phyloP scores from a whole-genome alignment of 2,797 vertebrate genomes.

The Chrosomus eos region DNA sequence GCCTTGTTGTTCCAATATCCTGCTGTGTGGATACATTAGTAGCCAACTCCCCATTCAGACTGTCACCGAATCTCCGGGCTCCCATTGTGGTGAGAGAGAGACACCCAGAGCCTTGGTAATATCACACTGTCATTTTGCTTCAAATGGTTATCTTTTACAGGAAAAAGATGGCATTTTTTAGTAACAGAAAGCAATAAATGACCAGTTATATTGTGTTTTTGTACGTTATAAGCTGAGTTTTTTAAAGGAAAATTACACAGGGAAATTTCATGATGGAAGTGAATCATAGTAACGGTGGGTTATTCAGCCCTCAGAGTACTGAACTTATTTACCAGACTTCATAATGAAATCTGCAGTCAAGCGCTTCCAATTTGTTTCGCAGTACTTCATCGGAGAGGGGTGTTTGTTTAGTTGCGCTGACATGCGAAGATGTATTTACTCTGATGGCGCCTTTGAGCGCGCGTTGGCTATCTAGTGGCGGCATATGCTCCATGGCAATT shows the following conservation, averaged over 20 bases:
- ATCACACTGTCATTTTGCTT: slow-evolving; percentile 44
- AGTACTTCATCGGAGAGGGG: slow-evolving; percentile 43
- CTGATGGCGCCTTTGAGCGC: slow-evolving; percentile 25
- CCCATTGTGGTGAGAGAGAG: slow-evolving; percentile 47
- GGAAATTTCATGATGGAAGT: slow-evolving; percentile 36
- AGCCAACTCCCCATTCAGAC: slow-evolving; percentile 41
- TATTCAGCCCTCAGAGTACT: slow-evolving; percentile 51
- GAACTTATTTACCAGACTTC: slow-evolving; percentile 59
- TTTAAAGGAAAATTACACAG: slow-evolving; percentile 47
- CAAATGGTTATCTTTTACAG: slow-evolving; percentile 40
- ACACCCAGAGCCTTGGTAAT: slow-evolving; percentile 43
- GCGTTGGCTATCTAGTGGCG: slow-evolving; percentile 30
- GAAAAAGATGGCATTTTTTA: slow-evolving; percentile 22
- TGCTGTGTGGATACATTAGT: slow-evolving; percentile 56
- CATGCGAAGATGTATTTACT: slow-evolving; percentile 37
- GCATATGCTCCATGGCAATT: slow-evolving; percentile 51
- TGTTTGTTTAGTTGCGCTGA: slow-evolving; percentile 51
- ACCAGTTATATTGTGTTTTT: slow-evolving; percentile 49
- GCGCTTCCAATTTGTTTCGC: slow-evolving; percentile 58
- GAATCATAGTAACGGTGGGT: slow-evolving; percentile 46
- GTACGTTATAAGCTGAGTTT: slow-evolving; percentile 44
- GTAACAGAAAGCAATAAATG: slow-evolving; percentile 47
- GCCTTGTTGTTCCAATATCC: slow-evolving; percentile 57
- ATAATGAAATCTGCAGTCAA: slow-evolving; percentile 65
- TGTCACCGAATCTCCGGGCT: slow-evolving; percentile 40